Percentiles rank a stretch among this genome's conserved stretches.
These are phyloP conservation scores for Atta cephalotes DNA, from an alignment of 1,140 invertebrate genomes.

Conservation along the genomic window DNA sequence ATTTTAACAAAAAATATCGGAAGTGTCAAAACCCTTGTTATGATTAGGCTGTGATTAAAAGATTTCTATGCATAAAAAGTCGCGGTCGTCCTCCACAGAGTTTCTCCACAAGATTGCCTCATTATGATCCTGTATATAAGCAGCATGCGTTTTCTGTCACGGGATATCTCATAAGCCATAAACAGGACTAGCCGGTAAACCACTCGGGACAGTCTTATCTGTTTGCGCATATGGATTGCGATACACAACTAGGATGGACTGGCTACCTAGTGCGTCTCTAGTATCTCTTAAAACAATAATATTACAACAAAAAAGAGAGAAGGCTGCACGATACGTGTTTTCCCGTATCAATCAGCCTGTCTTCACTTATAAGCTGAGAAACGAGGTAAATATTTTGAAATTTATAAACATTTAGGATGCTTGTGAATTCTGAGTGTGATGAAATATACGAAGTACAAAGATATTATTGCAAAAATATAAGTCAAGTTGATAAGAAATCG, in stretches of 20 bases:
- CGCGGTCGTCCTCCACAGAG: not conserved
- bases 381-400: not conserved
- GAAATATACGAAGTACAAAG: not conserved
- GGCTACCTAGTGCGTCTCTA: constrained; percentile 34
- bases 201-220: constrained; percentile 76
- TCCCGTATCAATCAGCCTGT: constrained; percentile 6
- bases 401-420: constrained; percentile 9
- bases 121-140: constrained; percentile 74
- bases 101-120: constrained; percentile 48
- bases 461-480: not conserved
- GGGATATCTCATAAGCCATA: constrained; percentile 76
- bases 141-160: constrained; percentile 64
- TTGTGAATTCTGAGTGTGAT: not conserved
- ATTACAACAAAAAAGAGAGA: constrained; percentile 68
- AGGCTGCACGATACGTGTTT: constrained; percentile 70
- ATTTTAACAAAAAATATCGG: too few relatives aligned
- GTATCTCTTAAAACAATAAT: constrained; percentile 71
- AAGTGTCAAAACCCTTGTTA: too few relatives aligned
- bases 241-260: constrained; percentile 8
- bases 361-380: not conserved
- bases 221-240: constrained; percentile 62
- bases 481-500: not conserved
- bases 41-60: too few relatives aligned
- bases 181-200: constrained; percentile 77
- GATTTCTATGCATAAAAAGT: constrained; percentile 40